These are phyloP conservation scores for Crossaster papposus DNA, from an alignment of 53 echinoderm and acorn worm species.

Conservation along the genomic window DNA sequence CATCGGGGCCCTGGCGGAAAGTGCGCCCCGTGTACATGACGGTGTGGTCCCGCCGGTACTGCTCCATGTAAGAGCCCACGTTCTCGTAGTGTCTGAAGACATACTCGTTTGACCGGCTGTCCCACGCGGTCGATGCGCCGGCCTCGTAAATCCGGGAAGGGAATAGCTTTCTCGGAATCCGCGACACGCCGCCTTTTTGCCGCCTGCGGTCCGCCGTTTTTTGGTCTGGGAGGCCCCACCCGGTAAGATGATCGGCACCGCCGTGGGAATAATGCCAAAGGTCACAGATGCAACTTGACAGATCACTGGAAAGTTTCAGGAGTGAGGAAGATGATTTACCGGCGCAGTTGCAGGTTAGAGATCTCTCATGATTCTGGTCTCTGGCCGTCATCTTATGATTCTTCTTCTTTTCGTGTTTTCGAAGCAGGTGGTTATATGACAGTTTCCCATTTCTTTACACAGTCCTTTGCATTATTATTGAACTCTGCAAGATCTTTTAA, in stretches of 20 bases:
- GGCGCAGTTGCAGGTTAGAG: not conserved
- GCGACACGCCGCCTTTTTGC: not conserved
- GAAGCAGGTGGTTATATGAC: no score
- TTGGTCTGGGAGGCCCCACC: not conserved
- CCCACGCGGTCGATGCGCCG: conserved; percentile 2
- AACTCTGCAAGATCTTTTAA: no score
- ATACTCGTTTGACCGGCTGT: conserved; percentile 27
- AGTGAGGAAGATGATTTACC: conserved; percentile 17
- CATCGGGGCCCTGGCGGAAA: not conserved
- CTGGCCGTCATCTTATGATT: conserved; percentile 2
- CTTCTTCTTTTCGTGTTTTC: no score
- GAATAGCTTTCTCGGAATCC: conserved; percentile 7
- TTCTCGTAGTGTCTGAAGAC: conserved; percentile 42
- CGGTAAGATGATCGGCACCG: not conserved
- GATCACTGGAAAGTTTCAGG: conserved; percentile 7
- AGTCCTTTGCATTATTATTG: no score
- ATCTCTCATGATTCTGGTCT: not conserved
- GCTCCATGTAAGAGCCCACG: conserved; percentile 44
- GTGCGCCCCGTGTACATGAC: conserved; percentile 40
- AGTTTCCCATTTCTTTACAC: no score
- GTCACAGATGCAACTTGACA: conserved; percentile 44
- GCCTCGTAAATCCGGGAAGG: conserved; percentile 17
- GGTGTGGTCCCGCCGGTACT: conserved; percentile 47
- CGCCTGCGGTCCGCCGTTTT: not conserved
- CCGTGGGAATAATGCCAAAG: not conserved